A percentile compares a stretch with the other conserved stretches of the same genome.
Conservation (phyloP, 2,113 vertebrate genomes). For the Takifugu bimaculatus region DNA sequence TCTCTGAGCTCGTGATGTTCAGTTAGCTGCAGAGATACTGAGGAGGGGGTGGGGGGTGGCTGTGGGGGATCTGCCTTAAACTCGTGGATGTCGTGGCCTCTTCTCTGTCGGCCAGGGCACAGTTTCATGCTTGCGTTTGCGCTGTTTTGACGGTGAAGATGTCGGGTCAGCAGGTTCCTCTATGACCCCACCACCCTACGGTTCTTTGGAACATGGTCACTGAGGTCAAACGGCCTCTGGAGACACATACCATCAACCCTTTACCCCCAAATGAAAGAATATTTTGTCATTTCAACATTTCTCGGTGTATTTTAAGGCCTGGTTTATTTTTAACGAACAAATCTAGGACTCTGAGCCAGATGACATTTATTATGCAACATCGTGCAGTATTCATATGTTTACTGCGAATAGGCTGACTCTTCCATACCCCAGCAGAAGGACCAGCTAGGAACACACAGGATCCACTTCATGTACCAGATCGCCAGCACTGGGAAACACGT, state of each 20-base stretch:
- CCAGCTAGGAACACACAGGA: too few relatives aligned
- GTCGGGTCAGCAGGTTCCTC: slow-evolving; percentile 47
- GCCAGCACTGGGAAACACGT: too few relatives aligned
- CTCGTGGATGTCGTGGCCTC: slow-evolving; percentile 20
- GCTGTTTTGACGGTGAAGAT: slow-evolving; percentile 17
- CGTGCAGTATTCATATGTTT: too few relatives aligned
- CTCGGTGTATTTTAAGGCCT: not conserved
- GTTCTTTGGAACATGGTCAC: slow-evolving; percentile 31
- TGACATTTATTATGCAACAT: too few relatives aligned
- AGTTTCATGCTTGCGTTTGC: slow-evolving; percentile 40
- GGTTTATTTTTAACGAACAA: not conserved
- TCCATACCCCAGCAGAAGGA: too few relatives aligned
- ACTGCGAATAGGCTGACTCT: too few relatives aligned
- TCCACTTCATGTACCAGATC: too few relatives aligned
- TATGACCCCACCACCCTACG: slow-evolving; percentile 47
- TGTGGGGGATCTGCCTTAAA: slow-evolving; percentile 5
- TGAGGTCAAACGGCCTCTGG: slow-evolving; percentile 17
- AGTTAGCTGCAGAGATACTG: slow-evolving; percentile 42
- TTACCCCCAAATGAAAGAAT: not conserved
- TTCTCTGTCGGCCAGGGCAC: slow-evolving; percentile 4
- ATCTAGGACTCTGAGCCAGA: not conserved
- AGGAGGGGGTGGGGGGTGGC: slow-evolving; percentile 26
- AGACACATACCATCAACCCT: too few relatives aligned
- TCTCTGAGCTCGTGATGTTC: slow-evolving; percentile 32
- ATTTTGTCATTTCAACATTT: not conserved